phyloP scores from a whole-genome alignment of 2,888 invertebrate genomes.

The Ryuthela nishihirai region DNA sequence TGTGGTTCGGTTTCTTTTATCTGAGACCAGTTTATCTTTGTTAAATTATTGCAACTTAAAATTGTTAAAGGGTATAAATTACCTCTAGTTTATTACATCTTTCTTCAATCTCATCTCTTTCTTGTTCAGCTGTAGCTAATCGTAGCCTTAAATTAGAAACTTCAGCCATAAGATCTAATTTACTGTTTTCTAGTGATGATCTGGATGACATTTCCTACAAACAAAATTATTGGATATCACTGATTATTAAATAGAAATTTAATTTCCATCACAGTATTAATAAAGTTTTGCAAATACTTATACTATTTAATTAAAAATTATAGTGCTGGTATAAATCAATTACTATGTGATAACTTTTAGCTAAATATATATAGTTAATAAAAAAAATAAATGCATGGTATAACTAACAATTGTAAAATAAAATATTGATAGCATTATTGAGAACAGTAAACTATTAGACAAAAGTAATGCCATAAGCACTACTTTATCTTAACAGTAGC shows the following conservation, averaged over 20 bases:
- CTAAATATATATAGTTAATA: too few relatives aligned
- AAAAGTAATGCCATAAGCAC: too few relatives aligned
- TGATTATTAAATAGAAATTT: too few relatives aligned
- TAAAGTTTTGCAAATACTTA: too few relatives aligned
- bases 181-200: conserved; percentile 81
- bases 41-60: not conserved
- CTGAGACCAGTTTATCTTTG: not conserved
- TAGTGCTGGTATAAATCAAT: not conserved
- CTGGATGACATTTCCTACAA: conserved; percentile 23
- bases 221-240: not conserved
- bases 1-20: too few relatives aligned
- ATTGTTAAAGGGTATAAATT: not conserved
- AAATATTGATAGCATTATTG: too few relatives aligned
- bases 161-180: conserved; percentile 87
- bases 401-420: too few relatives aligned
- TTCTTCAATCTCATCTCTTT: conserved; percentile 26
- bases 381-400: too few relatives aligned
- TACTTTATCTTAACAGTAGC: too few relatives aligned
- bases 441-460: too few relatives aligned
- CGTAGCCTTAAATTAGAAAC: conserved; percentile 80
- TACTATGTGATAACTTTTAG: not conserved
- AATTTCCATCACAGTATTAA: too few relatives aligned
- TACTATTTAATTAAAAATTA: not conserved
- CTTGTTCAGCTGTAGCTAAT: conserved; percentile 11
- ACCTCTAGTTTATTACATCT: conserved; percentile 27